These are phyloP conservation scores for Caenorhabditis sp. DNA, from an alignment of 2,888 invertebrate species.

Conservation along the genomic window DNA sequence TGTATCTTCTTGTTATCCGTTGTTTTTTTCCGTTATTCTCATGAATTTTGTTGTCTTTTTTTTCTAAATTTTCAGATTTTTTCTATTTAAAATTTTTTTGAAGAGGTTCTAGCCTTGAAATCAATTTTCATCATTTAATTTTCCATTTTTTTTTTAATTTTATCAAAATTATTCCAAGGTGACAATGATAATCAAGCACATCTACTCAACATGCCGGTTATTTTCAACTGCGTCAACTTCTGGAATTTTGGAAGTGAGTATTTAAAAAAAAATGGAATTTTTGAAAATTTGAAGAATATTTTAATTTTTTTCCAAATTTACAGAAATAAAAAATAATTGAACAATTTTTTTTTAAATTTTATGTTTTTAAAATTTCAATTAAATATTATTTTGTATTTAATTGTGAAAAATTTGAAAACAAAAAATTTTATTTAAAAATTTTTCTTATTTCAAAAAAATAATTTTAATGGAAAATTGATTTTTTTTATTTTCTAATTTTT, in stretches of 20 bases:
- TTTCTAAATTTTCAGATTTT: neutral
- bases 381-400: neutral
- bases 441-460: no score
- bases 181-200: conserved; percentile 29
- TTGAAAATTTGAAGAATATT: no score
- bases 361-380: no score
- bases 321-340: neutral
- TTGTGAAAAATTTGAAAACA: no score
- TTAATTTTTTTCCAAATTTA: neutral
- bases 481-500: no score
- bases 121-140: conserved; percentile 2
- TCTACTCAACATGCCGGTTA: conserved; percentile 11
- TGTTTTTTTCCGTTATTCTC: neutral
- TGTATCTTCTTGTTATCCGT: no score
- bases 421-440: no score
- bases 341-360: neutral
- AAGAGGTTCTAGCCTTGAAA: neutral
- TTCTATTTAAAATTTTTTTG: neutral
- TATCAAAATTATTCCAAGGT: no score
- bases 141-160: neutral
- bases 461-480: no score
- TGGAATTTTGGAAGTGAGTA: conserved; percentile 20
- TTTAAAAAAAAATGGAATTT: no score
- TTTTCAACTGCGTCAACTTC: conserved; percentile 43
- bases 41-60: conserved; percentile 19